phyloP scores from a whole-genome alignment of 2,113 vertebrate species.

The Suncus etruscus region DNA sequence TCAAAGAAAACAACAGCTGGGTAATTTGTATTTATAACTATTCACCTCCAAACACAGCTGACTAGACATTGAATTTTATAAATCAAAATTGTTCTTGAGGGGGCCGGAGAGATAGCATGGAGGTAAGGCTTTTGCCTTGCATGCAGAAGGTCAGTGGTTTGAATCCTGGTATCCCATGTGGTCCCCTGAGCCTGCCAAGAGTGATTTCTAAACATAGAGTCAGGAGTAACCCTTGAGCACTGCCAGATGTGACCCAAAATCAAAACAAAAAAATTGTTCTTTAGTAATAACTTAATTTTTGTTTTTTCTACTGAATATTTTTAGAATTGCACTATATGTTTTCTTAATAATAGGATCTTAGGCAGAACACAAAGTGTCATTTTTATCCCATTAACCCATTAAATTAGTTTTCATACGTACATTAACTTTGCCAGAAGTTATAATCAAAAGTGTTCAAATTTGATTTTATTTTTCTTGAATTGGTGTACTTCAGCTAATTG shows the following conservation, averaged over 20 bases:
- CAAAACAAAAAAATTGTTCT: constrained; percentile 57
- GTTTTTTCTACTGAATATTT: not conserved
- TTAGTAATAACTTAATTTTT: constrained; percentile 6
- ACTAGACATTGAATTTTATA: not conserved
- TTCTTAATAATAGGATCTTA: no score
- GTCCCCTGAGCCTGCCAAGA: no score
- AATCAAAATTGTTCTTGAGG: no score
- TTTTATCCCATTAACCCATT: not conserved
- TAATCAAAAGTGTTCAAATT: not conserved
- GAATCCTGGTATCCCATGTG: no score
- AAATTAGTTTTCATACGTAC: not conserved
- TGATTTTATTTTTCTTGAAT: not conserved
- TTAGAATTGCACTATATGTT: no score
- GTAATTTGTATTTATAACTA: not conserved
- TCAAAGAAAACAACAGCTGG: not conserved
- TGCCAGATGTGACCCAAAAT: no score
- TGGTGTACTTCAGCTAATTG: not conserved
- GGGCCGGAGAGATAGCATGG: no score
- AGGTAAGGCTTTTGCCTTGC: no score
- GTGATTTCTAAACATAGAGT: no score
- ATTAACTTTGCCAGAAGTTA: not conserved
- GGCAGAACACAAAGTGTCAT: no score
- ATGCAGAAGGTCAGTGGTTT: no score
- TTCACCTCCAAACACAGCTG: not conserved
- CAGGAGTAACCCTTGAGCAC: no score